A percentile compares a stretch with the other conserved stretches of the same genome.
Conservation (phyloP, 2,113 vertebrate species). For the Anhinga anhinga region DNA sequence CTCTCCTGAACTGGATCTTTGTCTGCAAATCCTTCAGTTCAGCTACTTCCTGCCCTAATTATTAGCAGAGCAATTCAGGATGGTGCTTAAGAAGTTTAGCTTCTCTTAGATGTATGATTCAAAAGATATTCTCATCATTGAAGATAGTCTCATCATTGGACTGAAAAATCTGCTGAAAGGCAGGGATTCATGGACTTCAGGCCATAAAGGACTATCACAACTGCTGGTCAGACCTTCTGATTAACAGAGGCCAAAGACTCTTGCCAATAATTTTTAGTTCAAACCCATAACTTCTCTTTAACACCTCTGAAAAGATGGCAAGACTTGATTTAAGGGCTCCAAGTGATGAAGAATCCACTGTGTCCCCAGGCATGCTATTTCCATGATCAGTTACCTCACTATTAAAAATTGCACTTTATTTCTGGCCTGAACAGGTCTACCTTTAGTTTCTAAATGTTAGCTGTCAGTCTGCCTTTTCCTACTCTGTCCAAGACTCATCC, state of each 20-base stretch:
- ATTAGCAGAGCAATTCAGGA: background rate
- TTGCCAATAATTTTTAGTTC: background rate
- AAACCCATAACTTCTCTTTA: background rate
- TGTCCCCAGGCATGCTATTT: background rate
- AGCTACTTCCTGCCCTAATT: background rate
- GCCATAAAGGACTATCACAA: background rate
- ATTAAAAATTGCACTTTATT: background rate
- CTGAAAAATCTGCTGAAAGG: background rate
- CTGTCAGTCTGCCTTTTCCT: background rate
- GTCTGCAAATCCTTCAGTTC: background rate
- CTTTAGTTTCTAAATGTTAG: background rate
- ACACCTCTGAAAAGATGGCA: background rate
- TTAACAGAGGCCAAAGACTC: background rate
- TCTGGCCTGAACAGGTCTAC: background rate
- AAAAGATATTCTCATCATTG: background rate
- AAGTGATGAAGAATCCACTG: background rate
- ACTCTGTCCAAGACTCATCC: background rate
- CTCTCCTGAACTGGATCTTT: background rate
- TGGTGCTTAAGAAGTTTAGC: background rate
- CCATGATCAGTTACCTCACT: background rate
- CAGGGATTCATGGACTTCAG: background rate
- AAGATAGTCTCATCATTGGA: background rate
- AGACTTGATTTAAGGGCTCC: background rate
- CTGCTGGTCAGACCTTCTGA: background rate
- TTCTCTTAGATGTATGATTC: background rate